Conservation (phyloP, 2,888 invertebrate species). For the Nemurella pictetii region DNA sequence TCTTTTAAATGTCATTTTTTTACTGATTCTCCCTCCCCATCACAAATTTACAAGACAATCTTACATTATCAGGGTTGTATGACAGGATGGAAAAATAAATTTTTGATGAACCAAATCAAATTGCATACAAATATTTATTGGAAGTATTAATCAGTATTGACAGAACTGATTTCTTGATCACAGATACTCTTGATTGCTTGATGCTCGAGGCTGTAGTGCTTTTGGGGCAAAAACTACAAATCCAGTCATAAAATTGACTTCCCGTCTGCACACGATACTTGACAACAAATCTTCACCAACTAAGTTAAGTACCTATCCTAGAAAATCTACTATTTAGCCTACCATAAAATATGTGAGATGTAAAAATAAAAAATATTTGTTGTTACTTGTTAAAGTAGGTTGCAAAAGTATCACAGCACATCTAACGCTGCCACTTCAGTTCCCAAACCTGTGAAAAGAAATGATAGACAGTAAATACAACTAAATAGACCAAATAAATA, state of each 20-base stretch:
- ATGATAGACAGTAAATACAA: background rate
- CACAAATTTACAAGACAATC: too few species aligned
- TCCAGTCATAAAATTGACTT: background rate
- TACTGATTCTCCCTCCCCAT: too few species aligned
- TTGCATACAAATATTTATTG: too few species aligned
- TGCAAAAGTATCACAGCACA: constrained; percentile 47
- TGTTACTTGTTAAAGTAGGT: background rate
- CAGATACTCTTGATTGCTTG: background rate
- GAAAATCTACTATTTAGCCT: background rate
- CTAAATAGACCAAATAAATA: background rate
- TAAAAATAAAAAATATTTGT: background rate
- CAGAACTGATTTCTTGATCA: too few species aligned
- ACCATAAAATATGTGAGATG: background rate
- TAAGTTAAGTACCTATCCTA: background rate
- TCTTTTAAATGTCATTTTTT: too few species aligned
- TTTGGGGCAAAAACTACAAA: background rate
- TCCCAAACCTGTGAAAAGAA: constrained; percentile 57
- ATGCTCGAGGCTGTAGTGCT: background rate
- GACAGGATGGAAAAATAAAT: too few species aligned
- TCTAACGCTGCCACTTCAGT: constrained; percentile 69
- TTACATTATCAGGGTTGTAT: too few species aligned
- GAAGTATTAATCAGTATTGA: too few species aligned
- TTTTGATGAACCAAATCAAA: too few species aligned
- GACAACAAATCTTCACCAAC: background rate
- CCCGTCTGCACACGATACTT: background rate